Conservation (phyloP, 2,797 vertebrate genomes). For the Vireo griseus region DNA sequence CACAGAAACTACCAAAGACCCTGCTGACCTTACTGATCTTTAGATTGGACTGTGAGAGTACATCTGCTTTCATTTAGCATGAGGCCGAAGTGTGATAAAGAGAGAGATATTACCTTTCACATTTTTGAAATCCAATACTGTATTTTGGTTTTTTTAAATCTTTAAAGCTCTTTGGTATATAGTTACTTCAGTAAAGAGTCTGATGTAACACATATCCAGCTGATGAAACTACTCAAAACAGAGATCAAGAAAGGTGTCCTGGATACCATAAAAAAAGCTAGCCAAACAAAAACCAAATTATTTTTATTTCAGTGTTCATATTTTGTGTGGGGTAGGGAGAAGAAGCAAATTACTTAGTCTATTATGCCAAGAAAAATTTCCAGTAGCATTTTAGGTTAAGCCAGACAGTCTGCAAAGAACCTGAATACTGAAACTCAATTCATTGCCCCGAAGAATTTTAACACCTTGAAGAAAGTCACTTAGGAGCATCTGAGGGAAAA, state of each 20-base stretch:
- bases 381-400: not conserved
- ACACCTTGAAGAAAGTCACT: not conserved
- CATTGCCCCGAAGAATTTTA: not conserved
- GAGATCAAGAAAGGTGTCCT: not conserved
- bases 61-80: slow-evolving; percentile 37
- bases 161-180: not conserved
- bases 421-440: not conserved
- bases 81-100: not conserved
- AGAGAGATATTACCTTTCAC: not conserved
- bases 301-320: not conserved
- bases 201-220: not conserved
- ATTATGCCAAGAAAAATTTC: not conserved
- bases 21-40: not conserved
- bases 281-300: not conserved
- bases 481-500: not conserved
- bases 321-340: not conserved
- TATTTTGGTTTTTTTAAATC: not conserved
- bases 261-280: not conserved
- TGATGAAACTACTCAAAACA: not conserved
- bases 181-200: not conserved
- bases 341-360: not conserved
- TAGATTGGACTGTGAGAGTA: not conserved
- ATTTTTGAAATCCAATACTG: slow-evolving; percentile 6
- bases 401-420: not conserved
- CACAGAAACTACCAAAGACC: not conserved